phyloP scores from a whole-genome alignment of 2,888 invertebrate genomes.

The Lycocerus yunnanus region DNA sequence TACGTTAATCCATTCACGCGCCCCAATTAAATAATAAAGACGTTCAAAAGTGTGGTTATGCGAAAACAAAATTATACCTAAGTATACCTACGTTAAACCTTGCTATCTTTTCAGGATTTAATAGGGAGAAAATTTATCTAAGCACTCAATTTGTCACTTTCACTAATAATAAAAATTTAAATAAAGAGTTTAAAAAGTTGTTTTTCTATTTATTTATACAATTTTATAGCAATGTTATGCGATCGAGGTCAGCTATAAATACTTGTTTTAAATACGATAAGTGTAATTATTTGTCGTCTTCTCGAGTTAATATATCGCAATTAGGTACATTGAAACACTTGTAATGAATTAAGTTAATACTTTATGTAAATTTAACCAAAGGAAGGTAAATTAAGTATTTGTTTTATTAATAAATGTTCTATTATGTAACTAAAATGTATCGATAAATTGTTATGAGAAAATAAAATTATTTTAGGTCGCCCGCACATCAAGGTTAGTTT shows the following conservation, averaged over 20 bases:
- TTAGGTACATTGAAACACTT: not conserved
- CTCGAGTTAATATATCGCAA: not conserved
- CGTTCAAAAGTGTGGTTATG: not conserved
- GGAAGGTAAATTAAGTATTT: not conserved
- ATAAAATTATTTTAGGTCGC: not conserved
- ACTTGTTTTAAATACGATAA: not conserved
- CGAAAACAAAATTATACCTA: not conserved
- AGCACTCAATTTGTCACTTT: not conserved
- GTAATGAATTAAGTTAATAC: not conserved
- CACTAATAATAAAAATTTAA: not conserved
- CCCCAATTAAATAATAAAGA: too few relatives aligned
- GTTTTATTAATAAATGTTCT: not conserved
- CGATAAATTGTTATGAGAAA: not conserved
- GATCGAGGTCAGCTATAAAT: constrained; percentile 2
- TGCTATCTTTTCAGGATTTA: not conserved
- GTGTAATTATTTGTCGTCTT: constrained; percentile 1
- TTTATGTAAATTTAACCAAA: not conserved
- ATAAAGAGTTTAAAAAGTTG: not conserved
- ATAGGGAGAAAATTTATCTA: not conserved
- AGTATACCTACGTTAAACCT: not conserved
- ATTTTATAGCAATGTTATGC: not conserved
- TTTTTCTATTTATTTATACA: not conserved
- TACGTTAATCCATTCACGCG: not conserved
- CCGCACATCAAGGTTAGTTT: not conserved
- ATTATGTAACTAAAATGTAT: not conserved